Conservation (phyloP, 2,888 invertebrate genomes). For the Drosophila macrothrix region DNA sequence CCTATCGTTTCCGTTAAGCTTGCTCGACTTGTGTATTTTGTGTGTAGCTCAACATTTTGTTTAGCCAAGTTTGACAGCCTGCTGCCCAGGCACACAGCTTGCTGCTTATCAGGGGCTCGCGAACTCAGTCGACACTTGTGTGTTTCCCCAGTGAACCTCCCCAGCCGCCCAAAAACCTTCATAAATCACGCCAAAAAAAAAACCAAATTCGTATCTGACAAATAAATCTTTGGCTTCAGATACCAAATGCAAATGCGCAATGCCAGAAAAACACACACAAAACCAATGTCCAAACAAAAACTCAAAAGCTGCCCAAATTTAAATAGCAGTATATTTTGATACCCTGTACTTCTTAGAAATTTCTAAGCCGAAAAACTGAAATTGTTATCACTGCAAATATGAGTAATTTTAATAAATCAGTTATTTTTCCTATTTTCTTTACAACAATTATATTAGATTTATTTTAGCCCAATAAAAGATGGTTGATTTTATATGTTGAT, state of each 20-base stretch:
- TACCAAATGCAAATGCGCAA: slow-evolving; percentile 61
- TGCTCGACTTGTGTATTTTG: slow-evolving; percentile 1
- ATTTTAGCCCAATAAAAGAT: too few relatives aligned
- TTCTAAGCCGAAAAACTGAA: background rate
- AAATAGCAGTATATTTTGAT: slow-evolving; percentile 32
- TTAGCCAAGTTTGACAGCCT: slow-evolving; percentile 48
- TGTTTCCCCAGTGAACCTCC: slow-evolving; percentile 8
- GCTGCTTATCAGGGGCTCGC: slow-evolving; percentile 39
- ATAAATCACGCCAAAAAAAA: slow-evolving; percentile 67
- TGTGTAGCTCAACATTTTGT: slow-evolving; percentile 21
- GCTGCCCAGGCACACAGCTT: slow-evolving; percentile 41
- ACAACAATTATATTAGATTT: background rate
- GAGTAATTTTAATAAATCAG: too few relatives aligned
- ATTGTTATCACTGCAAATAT: background rate
- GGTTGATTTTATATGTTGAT: background rate
- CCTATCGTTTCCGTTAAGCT: slow-evolving; percentile 6
- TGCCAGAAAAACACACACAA: slow-evolving; percentile 25
- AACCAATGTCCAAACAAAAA: slow-evolving; percentile 17
- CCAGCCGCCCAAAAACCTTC: slow-evolving; percentile 31
- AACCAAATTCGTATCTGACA: slow-evolving; percentile 54
- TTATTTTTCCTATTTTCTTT: background rate
- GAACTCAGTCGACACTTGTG: slow-evolving; percentile 15
- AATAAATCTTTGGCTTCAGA: slow-evolving; percentile 63
- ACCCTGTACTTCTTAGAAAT: background rate
- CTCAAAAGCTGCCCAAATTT: slow-evolving; percentile 35